Percentiles rank a stretch among this genome's conserved stretches.
These are phyloP conservation scores for Tetramorium bicarinatum DNA, from an alignment of 2,888 invertebrate species.

Conservation along the genomic window DNA sequence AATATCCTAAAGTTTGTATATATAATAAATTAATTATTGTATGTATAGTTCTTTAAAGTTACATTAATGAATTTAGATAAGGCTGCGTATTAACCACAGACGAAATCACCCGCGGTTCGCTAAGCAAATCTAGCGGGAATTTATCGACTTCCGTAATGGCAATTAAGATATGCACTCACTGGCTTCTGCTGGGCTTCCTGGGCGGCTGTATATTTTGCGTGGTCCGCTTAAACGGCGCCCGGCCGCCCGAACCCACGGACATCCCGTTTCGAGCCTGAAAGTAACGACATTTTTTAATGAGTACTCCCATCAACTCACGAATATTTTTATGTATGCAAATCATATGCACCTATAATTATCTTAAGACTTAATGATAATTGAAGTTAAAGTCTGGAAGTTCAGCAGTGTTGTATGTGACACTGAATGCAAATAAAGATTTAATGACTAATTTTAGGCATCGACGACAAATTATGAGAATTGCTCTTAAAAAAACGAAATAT, in stretches of 20 bases:
- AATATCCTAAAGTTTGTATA: neutral
- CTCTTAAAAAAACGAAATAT: neutral
- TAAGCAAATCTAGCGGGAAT: neutral
- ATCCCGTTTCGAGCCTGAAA: conserved; percentile 78
- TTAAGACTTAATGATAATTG: neutral
- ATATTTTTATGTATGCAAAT: neutral
- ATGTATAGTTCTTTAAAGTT: neutral
- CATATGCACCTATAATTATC: neutral
- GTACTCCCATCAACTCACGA: neutral
- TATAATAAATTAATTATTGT: neutral
- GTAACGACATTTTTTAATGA: neutral
- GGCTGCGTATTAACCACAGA: neutral
- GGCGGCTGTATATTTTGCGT: conserved; percentile 58
- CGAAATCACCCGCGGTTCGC: neutral
- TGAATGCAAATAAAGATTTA: neutral
- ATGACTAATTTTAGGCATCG: neutral
- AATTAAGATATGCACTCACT: conserved; percentile 61
- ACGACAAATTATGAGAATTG: neutral
- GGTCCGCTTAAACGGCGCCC: conserved; percentile 72
- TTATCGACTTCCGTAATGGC: neutral
- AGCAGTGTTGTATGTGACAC: neutral
- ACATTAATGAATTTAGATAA: neutral
- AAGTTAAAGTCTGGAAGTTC: neutral
- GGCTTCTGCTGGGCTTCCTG: conserved; percentile 56
- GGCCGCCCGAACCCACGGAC: conserved; percentile 77